Evolutionary conservation across 2,888 invertebrate species (phyloP), one percentile per base, ranked within the genome.

Genomic region (Eudemis profundana): DNA sequence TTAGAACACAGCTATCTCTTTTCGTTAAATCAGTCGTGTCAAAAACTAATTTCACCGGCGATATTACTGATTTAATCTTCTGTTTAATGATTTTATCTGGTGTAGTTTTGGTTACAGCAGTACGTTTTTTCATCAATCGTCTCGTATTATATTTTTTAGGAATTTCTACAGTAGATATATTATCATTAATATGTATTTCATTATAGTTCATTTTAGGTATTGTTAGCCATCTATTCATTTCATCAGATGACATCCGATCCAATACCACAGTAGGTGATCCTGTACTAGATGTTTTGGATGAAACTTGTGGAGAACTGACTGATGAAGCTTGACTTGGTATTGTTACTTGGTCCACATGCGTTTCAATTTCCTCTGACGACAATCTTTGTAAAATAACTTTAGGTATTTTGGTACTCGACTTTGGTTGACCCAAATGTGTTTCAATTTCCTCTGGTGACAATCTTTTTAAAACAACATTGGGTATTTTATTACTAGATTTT

Each of bases 31-130:
- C n/a, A n/a, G n/a, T n/a, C n/a, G n/a, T 62, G 15, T 79, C 78
- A 0, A 78, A 76, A 2, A 78, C 78, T 3, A 79, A 53, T 68
- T 76, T 81, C 50, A 87, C 78, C 0, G 88, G 88, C 0, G 87
- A 87, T 67, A 88, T 87, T 1, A 73, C 44, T 3, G 84, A 79
- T 65, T 64, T 72, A 3, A 66, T 61, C n/a, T 49, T 47, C 29
- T 8, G 53, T 27, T 44, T 67, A 4, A 47, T n/a, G n/a, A n/a
- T 38, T 38, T 51, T 33, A 46, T 50, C 33, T 2, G 53, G 44
- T 21, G 27, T 29, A 10, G 46, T 44, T 49, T 61, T 27, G 17
- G 10, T 54, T 27, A 56, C 19, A 19, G 5, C 21, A 8, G 15
- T 10, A 4, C 7, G 17, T 61, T 23, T 27, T n/a, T 67, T 61